Evolutionary conservation across 2,888 invertebrate species (phyloP), one percentile per base, ranked within the genome.

Genomic region (Panorpa germanica): DNA sequence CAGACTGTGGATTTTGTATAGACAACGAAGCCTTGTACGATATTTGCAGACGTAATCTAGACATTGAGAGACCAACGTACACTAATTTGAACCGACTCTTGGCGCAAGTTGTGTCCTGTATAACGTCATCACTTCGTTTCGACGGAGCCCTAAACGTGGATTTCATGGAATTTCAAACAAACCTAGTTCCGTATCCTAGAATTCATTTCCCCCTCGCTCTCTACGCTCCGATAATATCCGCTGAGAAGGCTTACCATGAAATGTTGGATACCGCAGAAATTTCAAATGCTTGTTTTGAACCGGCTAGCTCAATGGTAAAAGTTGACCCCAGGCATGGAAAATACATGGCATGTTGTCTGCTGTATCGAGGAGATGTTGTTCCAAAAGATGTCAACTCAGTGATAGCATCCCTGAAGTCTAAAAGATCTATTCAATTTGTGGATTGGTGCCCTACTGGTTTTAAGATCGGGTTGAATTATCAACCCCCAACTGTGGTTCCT

Each of bases 201-300:
- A 80, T 88, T 32, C 86, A 88, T 47, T 88, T 78, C 48, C 83
- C 86, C 1, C 50, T 86, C 27, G 62, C 78, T 37, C 77, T 72
- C 19, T 86, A 69, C 53, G 69, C 77, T 0, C 77, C 77, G 0
- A 58, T 77, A 22, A 54, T 74, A 5, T 61, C 72, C 7, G 63
- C 66, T 2, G 55, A 61, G 25, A 64, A 63, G 50, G 70, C 70
- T 1, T 59, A 61, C 37, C 71, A 71, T 41, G 73, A 74, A 41
- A 57, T 63, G 11, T 50, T 67, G 39, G 59, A 69, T 1, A 71
- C 70, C 1, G 59, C 66, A 5, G 72, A 77, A 48, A 57, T 86
- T 34, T 81, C 86, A 38, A 69, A 66, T 49, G 63, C 74, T 3
- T 83, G 85, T 47, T 90, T 88, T 44, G 78, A 82, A 42, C 76